Base-by-base conservation (phyloP, 35 echinoderm and acorn worm species). In the Stichopus chloronotus region DNA sequence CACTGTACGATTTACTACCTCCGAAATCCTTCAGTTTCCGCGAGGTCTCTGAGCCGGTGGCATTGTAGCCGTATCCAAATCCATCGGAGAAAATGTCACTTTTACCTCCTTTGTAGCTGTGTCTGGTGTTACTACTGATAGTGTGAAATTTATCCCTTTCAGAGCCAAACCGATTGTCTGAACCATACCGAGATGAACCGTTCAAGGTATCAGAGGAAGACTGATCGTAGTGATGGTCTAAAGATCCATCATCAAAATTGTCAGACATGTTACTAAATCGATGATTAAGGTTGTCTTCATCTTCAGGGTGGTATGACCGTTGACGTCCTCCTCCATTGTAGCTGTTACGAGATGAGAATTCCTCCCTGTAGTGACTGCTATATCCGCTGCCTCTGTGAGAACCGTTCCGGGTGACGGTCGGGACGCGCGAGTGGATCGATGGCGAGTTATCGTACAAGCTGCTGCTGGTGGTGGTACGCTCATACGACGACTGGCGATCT, bases 141-240 rank as follows among this genome's bases (percentile, higher is more conserved):
- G 25, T 53, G n/a, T 89, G n/a, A 61, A 30, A 89, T 61, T 71
- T 63, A 4, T 16, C 6, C 6, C 82, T 56, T 10, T 25, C 43
- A 14, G 53, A 55, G 19, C 53, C 82, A 56, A 30, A 56, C 52
- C 20, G 52, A 6, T 43, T 3, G 12, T 85, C 16, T 25, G 59
- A 71, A 14, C 60, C 87, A 30, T 71, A 71, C 23, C 16, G 65
- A 19, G 59, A 12, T 10, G 87, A 89, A 8, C 87, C 87, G 13
- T 65, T 89, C 25, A 71, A 54, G 20, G 87, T 89, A 16, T 89
- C 87, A 25, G 87, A 89, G 1, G 60, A 89, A n/a, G 60, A 89
- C 23, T 71, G n/a, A 9, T 89, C 19, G 43, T 89, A 63, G 9
- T 17, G 87, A 52, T 89, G 59, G 55, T 89, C 57, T 30, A 72